phyloP scores from a whole-genome alignment of 2,113 vertebrate genomes.

The Corythornis vintsioides region DNA sequence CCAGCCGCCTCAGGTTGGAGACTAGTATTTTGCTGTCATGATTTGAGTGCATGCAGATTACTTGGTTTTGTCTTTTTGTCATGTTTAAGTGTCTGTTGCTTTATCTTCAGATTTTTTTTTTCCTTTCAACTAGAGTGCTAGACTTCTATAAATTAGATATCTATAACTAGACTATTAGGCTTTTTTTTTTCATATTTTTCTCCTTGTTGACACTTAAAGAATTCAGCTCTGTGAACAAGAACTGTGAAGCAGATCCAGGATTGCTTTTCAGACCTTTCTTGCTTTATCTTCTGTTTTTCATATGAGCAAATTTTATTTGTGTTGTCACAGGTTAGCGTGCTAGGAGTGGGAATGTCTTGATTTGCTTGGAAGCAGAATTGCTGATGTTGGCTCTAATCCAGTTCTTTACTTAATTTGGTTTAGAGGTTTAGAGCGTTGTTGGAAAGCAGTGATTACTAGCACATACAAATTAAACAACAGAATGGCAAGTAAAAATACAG shows the following conservation, averaged over 20 bases:
- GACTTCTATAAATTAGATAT: neutral
- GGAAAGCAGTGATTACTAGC: neutral
- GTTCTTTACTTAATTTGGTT: neutral
- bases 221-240: neutral
- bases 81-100: constrained; percentile 14
- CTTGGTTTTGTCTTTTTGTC: constrained; percentile 25
- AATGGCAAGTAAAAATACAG: neutral
- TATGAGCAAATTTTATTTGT: neutral
- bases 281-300: neutral
- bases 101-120: neutral
- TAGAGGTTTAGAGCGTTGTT: neutral
- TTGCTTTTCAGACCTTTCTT: neutral
- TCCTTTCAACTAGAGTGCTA: neutral
- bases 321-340: neutral
- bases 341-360: neutral
- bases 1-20: constrained; percentile 95
- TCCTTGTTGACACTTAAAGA: neutral
- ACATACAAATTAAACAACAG: neutral
- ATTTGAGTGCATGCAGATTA: constrained; percentile 58
- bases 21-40: constrained; percentile 67
- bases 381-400: neutral
- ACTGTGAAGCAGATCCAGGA: neutral
- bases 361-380: neutral
- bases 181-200: neutral
- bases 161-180: neutral